Evolutionary conservation across 2,113 vertebrate species (phyloP), one percentile per base, ranked within the genome.

Genomic region (Martes martes): DNA sequence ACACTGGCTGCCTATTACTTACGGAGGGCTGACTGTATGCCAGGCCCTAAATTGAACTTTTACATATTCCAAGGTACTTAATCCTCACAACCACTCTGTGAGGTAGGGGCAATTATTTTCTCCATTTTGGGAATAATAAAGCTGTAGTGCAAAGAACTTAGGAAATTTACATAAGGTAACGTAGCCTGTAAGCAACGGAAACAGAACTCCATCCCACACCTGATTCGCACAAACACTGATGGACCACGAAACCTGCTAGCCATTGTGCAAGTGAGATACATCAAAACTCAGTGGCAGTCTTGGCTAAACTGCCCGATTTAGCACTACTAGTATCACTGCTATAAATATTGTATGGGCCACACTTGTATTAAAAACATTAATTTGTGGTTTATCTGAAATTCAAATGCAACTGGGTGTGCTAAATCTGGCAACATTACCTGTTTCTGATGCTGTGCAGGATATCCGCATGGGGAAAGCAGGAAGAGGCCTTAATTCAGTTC

Each of bases 371-470:
- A 92, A 78, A 91, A 76, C 4, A 21, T 19, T n/a, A 19, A 78
- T 67, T 63, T 91, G 55, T 52, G 65, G 15, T 81, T 88, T 61
- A 84, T 42, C 55, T 50, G 78, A 85, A 96, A 86, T 95, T 95
- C 31, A 78, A 45, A 59, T 61, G 61, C 65, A 95, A 7, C 69
- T 71, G 73, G 16, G 0, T 57, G 23, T 71, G 26, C 36, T 94
- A 87, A 33, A 61, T 36, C n/a, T 94, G 67, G 31, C 28, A 82
- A 36, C 9, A 80, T 23, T 31, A 52, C 85, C 24, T 65, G 69
- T 76, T 78, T 19, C 21, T 42, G 50, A 81, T 31, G 24, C 16
- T 84, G 7, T 7, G n/a, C n/a, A 61, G 19, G 6, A 50, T 18
- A 24, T 26, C 42, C 50, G 3, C n/a, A 80, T 11, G 15, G 87